These are phyloP conservation scores for Leucosticte australis DNA, from an alignment of 2,113 vertebrate species.

Conservation along the genomic window DNA sequence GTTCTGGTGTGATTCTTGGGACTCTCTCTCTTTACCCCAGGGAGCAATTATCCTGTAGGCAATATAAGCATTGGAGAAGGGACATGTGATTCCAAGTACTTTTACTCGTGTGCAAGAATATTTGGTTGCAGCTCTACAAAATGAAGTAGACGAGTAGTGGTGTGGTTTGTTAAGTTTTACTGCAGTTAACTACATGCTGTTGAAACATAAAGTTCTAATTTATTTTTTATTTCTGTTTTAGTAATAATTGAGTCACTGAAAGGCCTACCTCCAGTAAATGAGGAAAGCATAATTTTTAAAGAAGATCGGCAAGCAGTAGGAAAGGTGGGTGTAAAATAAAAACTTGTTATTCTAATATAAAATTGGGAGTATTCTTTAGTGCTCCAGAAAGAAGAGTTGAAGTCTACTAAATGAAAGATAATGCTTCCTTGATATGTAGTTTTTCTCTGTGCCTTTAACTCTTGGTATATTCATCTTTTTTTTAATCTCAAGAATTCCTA, in stretches of 20 bases:
- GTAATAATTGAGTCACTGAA: slow-evolving; percentile 88
- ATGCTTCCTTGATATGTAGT: background rate
- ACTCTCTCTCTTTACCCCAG: background rate
- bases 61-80: background rate
- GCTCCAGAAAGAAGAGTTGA: background rate
- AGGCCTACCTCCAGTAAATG: slow-evolving; percentile 83
- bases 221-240: slow-evolving; percentile 49
- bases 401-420: background rate
- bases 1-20: background rate
- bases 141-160: background rate
- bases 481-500: background rate
- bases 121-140: background rate
- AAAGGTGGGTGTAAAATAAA: slow-evolving; percentile 76
- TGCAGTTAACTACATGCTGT: background rate
- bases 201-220: background rate
- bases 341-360: background rate
- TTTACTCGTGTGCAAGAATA: accelerated
- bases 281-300: slow-evolving; percentile 89
- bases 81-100: background rate
- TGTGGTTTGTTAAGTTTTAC: background rate
- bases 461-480: background rate
- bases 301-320: slow-evolving; percentile 79
- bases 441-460: background rate
- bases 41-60: background rate
- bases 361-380: background rate